phyloP scores from a whole-genome alignment of 2,113 vertebrate genomes.

The Ornithorhynchus anatinus region DNA sequence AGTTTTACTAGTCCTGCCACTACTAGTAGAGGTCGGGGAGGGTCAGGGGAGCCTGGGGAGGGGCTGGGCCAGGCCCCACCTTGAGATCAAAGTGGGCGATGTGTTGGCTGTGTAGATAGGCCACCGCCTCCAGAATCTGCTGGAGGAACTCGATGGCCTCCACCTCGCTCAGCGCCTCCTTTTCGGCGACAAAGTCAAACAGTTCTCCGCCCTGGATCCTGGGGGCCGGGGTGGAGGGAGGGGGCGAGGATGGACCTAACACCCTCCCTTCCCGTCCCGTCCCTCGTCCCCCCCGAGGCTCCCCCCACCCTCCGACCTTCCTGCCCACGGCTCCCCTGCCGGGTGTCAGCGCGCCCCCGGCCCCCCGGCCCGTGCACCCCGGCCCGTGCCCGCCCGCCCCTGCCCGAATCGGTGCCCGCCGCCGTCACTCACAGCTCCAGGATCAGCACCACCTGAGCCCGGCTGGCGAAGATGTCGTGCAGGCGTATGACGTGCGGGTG shows the following conservation, averaged over 20 bases:
- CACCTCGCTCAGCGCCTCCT: slow-evolving; percentile 75
- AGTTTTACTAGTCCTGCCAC: too few species aligned
- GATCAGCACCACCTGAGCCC: slow-evolving; percentile 75
- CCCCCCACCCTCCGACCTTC: not conserved
- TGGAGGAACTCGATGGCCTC: slow-evolving; percentile 76
- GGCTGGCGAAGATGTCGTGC: slow-evolving; percentile 75
- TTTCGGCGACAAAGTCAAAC: slow-evolving; percentile 83
- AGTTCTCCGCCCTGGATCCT: slow-evolving; percentile 78
- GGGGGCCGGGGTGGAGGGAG: rapidly evolving
- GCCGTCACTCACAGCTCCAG: slow-evolving; percentile 77
- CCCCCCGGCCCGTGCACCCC: too few species aligned
- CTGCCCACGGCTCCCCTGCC: too few species aligned
- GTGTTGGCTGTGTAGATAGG: slow-evolving; percentile 68
- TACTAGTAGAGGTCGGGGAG: too few species aligned
- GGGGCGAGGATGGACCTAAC: not conserved
- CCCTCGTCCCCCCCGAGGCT: not conserved
- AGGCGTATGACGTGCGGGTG: slow-evolving; percentile 76
- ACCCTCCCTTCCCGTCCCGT: not conserved
- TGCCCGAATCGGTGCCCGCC: too few species aligned
- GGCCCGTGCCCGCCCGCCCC: not conserved
- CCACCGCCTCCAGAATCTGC: slow-evolving; percentile 75
- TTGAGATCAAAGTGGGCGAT: slow-evolving; percentile 76
- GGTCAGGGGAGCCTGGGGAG: too few species aligned
- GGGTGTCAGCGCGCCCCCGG: too few species aligned
- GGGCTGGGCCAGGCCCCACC: slow-evolving; percentile 32